A percentile compares a stretch with the other conserved stretches of the same genome.
Evolutionary conservation across 2,113 vertebrate species (phyloP).

Genomic region (Takifugu bimaculatus): DNA sequence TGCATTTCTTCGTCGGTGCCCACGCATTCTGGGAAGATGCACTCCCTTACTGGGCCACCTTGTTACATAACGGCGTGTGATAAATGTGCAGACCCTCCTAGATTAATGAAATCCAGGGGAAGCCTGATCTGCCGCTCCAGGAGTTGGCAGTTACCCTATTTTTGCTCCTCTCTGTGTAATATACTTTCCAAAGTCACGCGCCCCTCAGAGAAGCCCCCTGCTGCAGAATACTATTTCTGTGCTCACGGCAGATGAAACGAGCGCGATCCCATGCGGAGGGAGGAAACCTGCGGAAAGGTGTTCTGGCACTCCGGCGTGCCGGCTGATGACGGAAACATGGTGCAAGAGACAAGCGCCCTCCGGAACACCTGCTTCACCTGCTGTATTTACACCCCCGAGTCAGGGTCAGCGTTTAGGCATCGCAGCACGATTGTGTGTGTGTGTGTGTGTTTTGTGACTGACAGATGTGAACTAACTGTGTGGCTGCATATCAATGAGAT

Average conservation of each 20-base stretch:
- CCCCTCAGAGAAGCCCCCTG: slow-evolving; percentile 38
- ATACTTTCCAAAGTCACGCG: slow-evolving; percentile 45
- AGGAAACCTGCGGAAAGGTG: slow-evolving; percentile 52
- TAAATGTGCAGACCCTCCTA: slow-evolving; percentile 50
- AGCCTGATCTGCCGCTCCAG: slow-evolving; percentile 31
- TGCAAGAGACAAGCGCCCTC: slow-evolving; percentile 27
- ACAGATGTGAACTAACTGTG: slow-evolving; percentile 29
- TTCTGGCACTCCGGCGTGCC: slow-evolving; percentile 17
- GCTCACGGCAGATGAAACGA: slow-evolving; percentile 54
- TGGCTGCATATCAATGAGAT: slow-evolving; percentile 59
- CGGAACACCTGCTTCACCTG: slow-evolving; percentile 7
- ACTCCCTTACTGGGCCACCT: slow-evolving; percentile 46
- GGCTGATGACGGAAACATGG: slow-evolving; percentile 31
- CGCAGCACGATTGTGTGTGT: slow-evolving; percentile 24
- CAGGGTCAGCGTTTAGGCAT: slow-evolving; percentile 47
- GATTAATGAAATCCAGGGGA: slow-evolving; percentile 58
- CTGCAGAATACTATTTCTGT: slow-evolving; percentile 65
- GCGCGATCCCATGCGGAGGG: slow-evolving; percentile 46
- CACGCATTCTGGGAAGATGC: slow-evolving; percentile 39
- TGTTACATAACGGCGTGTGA: slow-evolving; percentile 50
- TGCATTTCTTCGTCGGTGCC: slow-evolving; percentile 35
- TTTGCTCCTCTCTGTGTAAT: slow-evolving; percentile 56
- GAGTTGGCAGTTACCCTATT: slow-evolving; percentile 46
- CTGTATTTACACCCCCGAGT: slow-evolving; percentile 28
- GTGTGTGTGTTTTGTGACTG: slow-evolving; percentile 23